Evolutionary conservation across 2,888 invertebrate species (phyloP), one percentile per base, ranked within the genome.

Genomic region (Bellardia pandia): DNA sequence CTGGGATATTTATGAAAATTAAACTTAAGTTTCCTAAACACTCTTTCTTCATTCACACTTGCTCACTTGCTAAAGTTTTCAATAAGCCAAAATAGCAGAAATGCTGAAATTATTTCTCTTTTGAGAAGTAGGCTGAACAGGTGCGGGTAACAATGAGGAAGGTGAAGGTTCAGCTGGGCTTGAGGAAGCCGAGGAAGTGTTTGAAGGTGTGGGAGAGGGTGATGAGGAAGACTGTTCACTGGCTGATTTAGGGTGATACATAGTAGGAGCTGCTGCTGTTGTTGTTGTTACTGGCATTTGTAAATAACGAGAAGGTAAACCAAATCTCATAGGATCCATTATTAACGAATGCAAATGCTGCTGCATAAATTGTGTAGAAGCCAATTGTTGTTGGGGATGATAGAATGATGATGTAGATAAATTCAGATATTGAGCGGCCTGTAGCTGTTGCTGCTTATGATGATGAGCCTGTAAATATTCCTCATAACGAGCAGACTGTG

Each of bases 41-140:
- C 16, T 42, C 13, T 66, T 30, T 23, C 9, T 6, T 4, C 58
- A 9, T 13, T 33, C 23, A 11, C 37, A 13, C 6, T 4, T 1
- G 3, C 2, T 53, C 16, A 7, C 11, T 51, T 9, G 14, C 8
- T 40, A 58, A 60, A 7, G 14, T n/a, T 13, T 9, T 88, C 23
- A 88, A 56, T 83, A 89, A 23, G 94, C 94, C 88, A 94, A 90
- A 88, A 94, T 94, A 30, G 93, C 93, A 0, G 94, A 93, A 88
- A 94, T 94, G 77, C 94, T 93, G 80, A 94, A 94, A 82, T 92
- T 93, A 77, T 91, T 93, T 82, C 92, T 91, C 86, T 92, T 93
- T n/a, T 88, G 88, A 86, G 84, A 90, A 76, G 80, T 88, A 81
- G 72, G 89, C 72, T 16, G 88, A 56, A n/a, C 84, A 82, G 69